These are phyloP conservation scores for Chrysotoxum bicinctum DNA, from an alignment of 2,888 invertebrate species.

Conservation along the genomic window DNA sequence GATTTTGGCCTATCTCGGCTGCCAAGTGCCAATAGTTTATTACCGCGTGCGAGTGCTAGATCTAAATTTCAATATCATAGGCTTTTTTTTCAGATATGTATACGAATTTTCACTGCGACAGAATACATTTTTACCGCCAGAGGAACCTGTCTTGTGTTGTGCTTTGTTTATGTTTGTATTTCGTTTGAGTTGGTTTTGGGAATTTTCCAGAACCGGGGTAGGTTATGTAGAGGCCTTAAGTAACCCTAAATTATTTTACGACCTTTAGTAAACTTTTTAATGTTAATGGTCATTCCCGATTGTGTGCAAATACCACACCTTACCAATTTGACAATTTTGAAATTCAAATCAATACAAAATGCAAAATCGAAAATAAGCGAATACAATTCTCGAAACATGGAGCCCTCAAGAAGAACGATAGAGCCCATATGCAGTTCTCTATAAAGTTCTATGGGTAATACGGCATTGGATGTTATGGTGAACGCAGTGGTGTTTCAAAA, in stretches of 20 bases:
- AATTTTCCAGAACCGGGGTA: neutral
- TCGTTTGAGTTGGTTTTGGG: neutral
- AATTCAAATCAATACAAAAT: no score
- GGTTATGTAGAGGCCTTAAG: neutral
- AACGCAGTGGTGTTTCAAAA: constrained; percentile 15
- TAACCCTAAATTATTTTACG: neutral
- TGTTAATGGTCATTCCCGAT: no score
- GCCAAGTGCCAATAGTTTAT: constrained; percentile 47
- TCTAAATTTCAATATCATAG: constrained; percentile 70
- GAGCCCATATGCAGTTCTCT: neutral
- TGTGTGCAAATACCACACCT: no score
- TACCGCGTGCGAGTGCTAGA: constrained; percentile 44
- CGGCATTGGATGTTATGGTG: neutral
- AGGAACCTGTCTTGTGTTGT: neutral
- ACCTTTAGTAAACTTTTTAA: no score
- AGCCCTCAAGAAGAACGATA: neutral
- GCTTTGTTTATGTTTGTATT: constrained; percentile 37
- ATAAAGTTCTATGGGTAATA: neutral
- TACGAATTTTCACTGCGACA: constrained; percentile 17
- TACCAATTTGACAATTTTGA: no score
- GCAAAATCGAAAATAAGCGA: neutral
- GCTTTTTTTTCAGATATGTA: constrained; percentile 15
- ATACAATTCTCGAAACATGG: neutral
- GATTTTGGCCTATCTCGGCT: constrained; percentile 59
- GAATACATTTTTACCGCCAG: constrained; percentile 7